Percentiles rank a stretch among this genome's conserved stretches.
These are phyloP conservation scores for Saccopteryx bilineata DNA, from an alignment of 2,113 vertebrate genomes.

Conservation along the genomic window DNA sequence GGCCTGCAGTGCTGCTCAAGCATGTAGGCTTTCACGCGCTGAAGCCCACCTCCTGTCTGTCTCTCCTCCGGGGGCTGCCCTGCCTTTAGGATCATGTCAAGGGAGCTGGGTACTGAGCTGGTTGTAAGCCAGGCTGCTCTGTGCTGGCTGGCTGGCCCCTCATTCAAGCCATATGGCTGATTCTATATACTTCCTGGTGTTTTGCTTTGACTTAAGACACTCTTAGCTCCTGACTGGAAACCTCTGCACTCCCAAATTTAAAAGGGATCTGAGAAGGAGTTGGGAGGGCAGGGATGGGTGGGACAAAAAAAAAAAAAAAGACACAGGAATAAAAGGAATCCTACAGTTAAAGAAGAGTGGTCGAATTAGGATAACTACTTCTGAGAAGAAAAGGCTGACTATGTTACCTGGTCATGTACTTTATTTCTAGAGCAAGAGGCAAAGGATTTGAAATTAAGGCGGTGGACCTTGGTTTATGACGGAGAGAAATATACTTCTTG, in stretches of 20 bases:
- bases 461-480: background rate
- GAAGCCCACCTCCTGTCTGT: background rate
- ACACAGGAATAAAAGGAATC: background rate
- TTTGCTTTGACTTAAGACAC: constrained; percentile 43
- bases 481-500: background rate
- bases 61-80: background rate
- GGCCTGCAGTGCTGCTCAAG: constrained; percentile 37
- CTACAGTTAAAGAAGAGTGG: background rate
- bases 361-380: background rate
- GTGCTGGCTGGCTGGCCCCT: background rate
- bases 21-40: background rate
- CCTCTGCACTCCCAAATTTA: background rate
- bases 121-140: constrained; percentile 47
- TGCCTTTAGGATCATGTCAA: constrained; percentile 4
- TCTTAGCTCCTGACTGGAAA: constrained; percentile 13
- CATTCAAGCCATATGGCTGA: background rate
- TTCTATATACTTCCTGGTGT: background rate
- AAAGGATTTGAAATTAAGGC: constrained; percentile 11
- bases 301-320: background rate
- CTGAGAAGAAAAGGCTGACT: background rate
- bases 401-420: background rate
- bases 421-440: constrained; percentile 15
- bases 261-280: background rate
- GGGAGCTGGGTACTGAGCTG: background rate
- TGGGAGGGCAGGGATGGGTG: background rate